Percentiles rank a stretch among this genome's conserved stretches.
Evolutionary conservation across 2,888 invertebrate species (phyloP).

Genomic region (Melipona bicolor): DNA sequence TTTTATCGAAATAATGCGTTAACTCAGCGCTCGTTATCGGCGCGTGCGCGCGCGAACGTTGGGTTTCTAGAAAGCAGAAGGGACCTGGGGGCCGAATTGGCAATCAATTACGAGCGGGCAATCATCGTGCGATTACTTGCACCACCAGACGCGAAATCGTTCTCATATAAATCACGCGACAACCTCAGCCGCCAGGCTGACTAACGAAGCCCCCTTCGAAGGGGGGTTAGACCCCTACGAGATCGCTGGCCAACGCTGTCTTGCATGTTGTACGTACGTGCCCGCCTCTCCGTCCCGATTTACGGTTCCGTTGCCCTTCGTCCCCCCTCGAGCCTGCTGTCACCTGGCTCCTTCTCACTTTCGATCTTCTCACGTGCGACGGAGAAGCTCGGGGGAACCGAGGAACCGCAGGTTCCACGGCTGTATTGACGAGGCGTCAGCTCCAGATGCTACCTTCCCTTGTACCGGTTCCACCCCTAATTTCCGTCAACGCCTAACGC

Average conservation of each 20-base stretch:
- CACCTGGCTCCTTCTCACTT: constrained; percentile 42
- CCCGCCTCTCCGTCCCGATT: constrained; percentile 50
- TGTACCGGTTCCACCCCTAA: constrained; percentile 70
- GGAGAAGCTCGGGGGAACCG: constrained; percentile 7
- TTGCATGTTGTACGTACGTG: constrained; percentile 55
- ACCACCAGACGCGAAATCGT: constrained; percentile 78
- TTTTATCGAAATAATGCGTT: background rate
- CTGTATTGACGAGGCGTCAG: constrained; percentile 78
- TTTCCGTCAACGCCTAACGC: constrained; percentile 61
- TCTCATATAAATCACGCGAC: constrained; percentile 81
- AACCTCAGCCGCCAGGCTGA: constrained; percentile 57
- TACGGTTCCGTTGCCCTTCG: constrained; percentile 29
- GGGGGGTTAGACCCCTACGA: constrained; percentile 44
- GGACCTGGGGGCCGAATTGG: constrained; percentile 67
- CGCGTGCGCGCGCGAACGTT: background rate
- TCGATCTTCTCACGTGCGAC: constrained; percentile 38
- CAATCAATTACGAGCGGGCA: constrained; percentile 80
- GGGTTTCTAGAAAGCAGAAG: constrained; percentile 26
- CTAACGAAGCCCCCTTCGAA: constrained; percentile 33
- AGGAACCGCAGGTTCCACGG: constrained; percentile 34
- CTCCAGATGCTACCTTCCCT: constrained; percentile 74
- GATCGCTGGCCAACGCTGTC: constrained; percentile 60
- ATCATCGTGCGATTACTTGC: constrained; percentile 80
- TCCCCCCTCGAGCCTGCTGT: constrained; percentile 3
- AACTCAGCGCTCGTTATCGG: too few species aligned